These are phyloP conservation scores for Pungitius pungitius DNA, from an alignment of 2,113 vertebrate genomes.

Conservation along the genomic window DNA sequence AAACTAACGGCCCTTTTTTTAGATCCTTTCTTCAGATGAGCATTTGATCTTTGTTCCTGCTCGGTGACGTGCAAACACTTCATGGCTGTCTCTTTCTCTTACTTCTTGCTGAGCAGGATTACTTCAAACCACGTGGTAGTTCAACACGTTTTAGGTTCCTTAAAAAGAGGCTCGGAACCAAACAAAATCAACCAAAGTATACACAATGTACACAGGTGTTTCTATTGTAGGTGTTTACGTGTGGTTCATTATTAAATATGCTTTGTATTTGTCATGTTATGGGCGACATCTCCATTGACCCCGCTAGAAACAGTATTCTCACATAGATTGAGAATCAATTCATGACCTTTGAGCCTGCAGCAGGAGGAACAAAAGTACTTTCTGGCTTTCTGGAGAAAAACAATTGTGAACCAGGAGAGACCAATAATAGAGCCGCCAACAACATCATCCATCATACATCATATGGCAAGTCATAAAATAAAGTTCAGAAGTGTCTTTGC, in stretches of 20 bases:
- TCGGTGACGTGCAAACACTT: constrained; percentile 5
- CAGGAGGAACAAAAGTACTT: no score
- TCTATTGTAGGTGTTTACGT: constrained; percentile 9
- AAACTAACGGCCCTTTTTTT: constrained; percentile 46
- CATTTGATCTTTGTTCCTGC: constrained; percentile 24
- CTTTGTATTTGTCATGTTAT: neutral
- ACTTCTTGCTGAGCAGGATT: constrained; percentile 29
- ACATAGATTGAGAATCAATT: neutral
- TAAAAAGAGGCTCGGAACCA: constrained; percentile 6
- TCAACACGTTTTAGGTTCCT: constrained; percentile 30
- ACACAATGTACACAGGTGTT: neutral
- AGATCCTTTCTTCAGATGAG: constrained; percentile 30
- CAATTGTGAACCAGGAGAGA: no score
- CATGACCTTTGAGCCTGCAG: no score
- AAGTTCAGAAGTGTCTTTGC: no score
- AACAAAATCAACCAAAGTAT: constrained; percentile 11
- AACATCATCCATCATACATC: no score
- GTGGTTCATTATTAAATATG: neutral
- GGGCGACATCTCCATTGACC: neutral
- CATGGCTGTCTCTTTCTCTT: neutral
- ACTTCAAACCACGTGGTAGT: constrained; percentile 16
- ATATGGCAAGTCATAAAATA: no score
- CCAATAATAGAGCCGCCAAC: no score
- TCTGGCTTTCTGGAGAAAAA: no score
- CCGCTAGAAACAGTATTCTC: neutral